Base-by-base conservation (phyloP, 1,140 invertebrate genomes). In the Tetragonula clypearis region DNA sequence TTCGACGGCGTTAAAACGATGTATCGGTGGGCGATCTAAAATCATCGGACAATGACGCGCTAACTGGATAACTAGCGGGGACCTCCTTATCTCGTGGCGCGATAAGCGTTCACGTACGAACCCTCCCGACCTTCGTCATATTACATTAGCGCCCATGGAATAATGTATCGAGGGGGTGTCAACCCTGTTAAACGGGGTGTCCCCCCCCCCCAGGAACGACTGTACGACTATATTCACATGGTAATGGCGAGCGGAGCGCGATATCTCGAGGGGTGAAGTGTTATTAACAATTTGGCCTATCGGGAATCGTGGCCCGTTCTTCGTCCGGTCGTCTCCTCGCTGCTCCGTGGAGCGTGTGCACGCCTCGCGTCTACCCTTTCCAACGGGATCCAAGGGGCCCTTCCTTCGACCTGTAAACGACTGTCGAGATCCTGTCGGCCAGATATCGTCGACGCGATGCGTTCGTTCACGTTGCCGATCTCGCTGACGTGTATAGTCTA, bases 61-160 rank as follows among this genome's bases (percentile, higher is more conserved):
- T 94, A 94, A 94, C 93, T 94, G 93, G 93, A 94, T 94, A 94
- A 94, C 93, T 94, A 93, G 92, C 92, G 87, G 91, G 92, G 90
- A 21, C 58, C 88, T 84, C 88, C 92, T 94, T 94, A 94, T 94
- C 94, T 92, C 82, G 55, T 49, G 87, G 74, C 41, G 85, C 92
- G 93, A 94, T 94, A 94, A 94, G 92, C 90, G 82, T 77, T 30
- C 41, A 41, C 62, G 58, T 69, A 49, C 84, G 26, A 76, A 86
- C 68, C 78, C 80, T 80, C 82, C 62, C 66, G 79, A 82, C 89
- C 90, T 87, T 92, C 93, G 92, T 93, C 91, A 93, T 93, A 93
- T 94, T 94, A 94, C 92, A 93, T 94, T 94, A 94, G 92, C 92
- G 92, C 91, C 90, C 86, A 90, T 92, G 88, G 93, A 93, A 94